These are phyloP conservation scores for Limnothrissa miodon DNA, from an alignment of 2,113 vertebrate species.

Conservation along the genomic window DNA sequence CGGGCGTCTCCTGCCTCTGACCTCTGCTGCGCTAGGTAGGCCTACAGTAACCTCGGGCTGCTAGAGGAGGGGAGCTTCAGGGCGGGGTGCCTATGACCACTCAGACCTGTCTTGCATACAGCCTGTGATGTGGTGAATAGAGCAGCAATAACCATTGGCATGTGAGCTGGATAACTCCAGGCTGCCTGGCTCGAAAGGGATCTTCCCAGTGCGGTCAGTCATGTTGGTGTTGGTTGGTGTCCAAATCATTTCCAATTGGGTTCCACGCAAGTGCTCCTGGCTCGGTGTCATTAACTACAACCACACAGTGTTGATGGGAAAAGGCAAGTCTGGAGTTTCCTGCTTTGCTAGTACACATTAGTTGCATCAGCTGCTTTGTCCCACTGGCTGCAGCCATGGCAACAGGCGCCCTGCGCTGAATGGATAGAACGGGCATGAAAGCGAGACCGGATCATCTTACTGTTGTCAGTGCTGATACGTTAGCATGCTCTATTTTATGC, in stretches of 20 bases:
- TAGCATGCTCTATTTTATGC: not conserved
- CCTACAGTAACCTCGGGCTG: slow-evolving; percentile 57
- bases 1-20: slow-evolving; percentile 60
- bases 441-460: not conserved
- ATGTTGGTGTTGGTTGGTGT: not conserved
- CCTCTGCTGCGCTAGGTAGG: slow-evolving; percentile 72
- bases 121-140: not conserved
- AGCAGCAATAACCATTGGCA: not conserved
- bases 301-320: not conserved
- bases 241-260: not conserved
- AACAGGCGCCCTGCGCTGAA: not conserved
- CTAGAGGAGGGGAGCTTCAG: not conserved
- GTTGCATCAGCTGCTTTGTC: not conserved
- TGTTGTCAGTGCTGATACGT: not conserved
- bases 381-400: not conserved
- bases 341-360: not conserved
- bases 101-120: not conserved
- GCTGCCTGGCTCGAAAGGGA: not conserved
- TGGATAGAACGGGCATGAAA: not conserved
- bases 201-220: not conserved
- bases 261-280: not conserved
- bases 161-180: not conserved
- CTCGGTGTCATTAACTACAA: not conserved
- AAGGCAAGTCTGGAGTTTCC: not conserved
- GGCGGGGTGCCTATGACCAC: not conserved